Evolutionary conservation across 1,140 invertebrate genomes (phyloP).

Genomic region (Brachionus angularis): DNA sequence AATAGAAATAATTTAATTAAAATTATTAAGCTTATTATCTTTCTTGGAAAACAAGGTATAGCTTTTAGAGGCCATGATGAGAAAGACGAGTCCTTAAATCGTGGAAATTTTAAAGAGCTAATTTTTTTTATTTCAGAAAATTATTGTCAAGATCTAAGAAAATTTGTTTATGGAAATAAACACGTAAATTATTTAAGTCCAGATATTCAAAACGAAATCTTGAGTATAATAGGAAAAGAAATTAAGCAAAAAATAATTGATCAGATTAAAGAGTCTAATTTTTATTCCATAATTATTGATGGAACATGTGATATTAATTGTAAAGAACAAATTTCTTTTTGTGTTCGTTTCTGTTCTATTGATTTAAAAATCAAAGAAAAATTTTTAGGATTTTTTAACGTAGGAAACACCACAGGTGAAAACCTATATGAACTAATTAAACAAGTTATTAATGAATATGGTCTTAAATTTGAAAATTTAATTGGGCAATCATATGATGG

Average conservation of each 20-base stretch:
- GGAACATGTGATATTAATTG: not conserved
- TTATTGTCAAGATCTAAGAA: not conserved
- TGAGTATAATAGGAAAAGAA: not conserved
- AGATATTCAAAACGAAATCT: not conserved
- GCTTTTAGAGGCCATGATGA: constrained; percentile 17
- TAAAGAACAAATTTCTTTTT: not conserved
- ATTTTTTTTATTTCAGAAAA: not conserved
- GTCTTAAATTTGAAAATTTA: not conserved
- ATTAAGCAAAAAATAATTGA: not conserved
- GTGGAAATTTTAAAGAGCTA: constrained; percentile 22
- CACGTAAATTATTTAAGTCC: not conserved
- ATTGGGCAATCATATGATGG: not conserved
- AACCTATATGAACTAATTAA: not conserved
- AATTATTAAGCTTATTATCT: constrained; percentile 11
- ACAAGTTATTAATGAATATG: not conserved
- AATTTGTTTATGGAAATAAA: not conserved
- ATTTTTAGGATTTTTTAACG: not conserved
- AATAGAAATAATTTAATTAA: constrained; percentile 11
- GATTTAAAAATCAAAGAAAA: not conserved
- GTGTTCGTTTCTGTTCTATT: not conserved
- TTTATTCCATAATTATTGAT: not conserved
- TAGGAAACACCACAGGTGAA: not conserved
- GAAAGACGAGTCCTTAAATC: not conserved
- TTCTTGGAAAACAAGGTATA: constrained; percentile 8
- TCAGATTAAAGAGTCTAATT: not conserved